Percentiles rank a stretch among this genome's conserved stretches.
Evolutionary conservation across 2,797 vertebrate species (phyloP).

Genomic region (Heterohyrax brucei): DNA sequence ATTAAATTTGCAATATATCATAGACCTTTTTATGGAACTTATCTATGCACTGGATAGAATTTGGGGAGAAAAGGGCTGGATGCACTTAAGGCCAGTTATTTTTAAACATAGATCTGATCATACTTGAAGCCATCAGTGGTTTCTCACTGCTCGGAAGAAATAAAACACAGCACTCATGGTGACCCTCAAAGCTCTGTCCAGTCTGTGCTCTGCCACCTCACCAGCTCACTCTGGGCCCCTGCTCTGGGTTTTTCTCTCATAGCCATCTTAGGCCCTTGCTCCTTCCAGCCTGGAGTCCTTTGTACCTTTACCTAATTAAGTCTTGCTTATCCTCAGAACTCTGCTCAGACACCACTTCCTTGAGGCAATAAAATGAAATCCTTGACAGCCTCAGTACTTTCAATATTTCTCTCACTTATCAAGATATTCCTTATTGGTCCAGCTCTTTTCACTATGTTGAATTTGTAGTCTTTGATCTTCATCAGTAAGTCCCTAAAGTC

Average conservation of each 20-base stretch:
- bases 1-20: not conserved
- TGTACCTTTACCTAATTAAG: not conserved
- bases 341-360: conserved; percentile 14
- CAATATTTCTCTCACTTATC: too few relatives aligned
- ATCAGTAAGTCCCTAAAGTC: too few relatives aligned
- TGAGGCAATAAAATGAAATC: too few relatives aligned
- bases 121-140: not conserved
- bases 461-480: too few relatives aligned
- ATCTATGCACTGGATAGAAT: not conserved
- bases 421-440: too few relatives aligned
- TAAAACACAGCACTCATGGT: not conserved
- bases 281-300: not conserved
- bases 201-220: not conserved
- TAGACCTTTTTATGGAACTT: not conserved
- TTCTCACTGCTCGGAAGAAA: not conserved
- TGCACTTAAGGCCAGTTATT: conserved; percentile 4
- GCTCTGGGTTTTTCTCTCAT: not conserved
- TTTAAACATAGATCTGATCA: conserved; percentile 27
- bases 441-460: too few relatives aligned
- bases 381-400: too few relatives aligned
- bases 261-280: not conserved
- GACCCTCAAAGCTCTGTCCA: not conserved
- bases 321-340: not conserved
- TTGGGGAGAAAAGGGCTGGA: not conserved
- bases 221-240: not conserved